Percentiles rank a stretch among this genome's conserved stretches.
These are phyloP conservation scores for Argyrosomus regius DNA, from an alignment of 2,797 vertebrate species.

Conservation along the genomic window DNA sequence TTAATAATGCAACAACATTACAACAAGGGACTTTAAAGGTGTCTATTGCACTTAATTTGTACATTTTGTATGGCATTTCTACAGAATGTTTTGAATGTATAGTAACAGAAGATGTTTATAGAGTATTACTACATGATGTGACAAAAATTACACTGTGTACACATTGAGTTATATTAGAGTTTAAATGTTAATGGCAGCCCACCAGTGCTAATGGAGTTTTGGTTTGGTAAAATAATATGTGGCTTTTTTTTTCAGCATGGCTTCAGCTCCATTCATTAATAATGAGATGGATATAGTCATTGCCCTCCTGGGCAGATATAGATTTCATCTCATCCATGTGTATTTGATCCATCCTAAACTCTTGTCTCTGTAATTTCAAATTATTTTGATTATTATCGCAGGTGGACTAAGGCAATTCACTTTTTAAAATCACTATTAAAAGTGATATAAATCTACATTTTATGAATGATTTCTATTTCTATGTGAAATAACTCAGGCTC, in stretches of 20 bases:
- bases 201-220: slow-evolving; percentile 26
- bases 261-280: slow-evolving; percentile 71
- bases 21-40: not conserved
- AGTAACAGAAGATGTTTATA: not conserved
- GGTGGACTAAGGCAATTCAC: not conserved
- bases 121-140: not conserved
- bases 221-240: slow-evolving; percentile 54
- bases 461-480: slow-evolving; percentile 19
- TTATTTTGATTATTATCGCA: not conserved
- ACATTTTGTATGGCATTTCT: not conserved
- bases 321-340: slow-evolving; percentile 60
- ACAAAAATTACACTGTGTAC: not conserved
- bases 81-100: not conserved
- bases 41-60: not conserved
- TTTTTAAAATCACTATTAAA: not conserved
- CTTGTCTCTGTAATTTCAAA: not conserved
- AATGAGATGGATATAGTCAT: slow-evolving; percentile 63
- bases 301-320: slow-evolving; percentile 68
- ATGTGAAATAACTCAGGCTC: slow-evolving; percentile 57
- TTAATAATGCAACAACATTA: not conserved
- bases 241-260: slow-evolving; percentile 50
- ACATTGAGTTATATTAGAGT: not conserved
- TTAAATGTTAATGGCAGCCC: not conserved
- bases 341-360: slow-evolving; percentile 30
- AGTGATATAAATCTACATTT: not conserved